Conservation (phyloP, 2,888 invertebrate species). For the Chorisops tibialis region DNA sequence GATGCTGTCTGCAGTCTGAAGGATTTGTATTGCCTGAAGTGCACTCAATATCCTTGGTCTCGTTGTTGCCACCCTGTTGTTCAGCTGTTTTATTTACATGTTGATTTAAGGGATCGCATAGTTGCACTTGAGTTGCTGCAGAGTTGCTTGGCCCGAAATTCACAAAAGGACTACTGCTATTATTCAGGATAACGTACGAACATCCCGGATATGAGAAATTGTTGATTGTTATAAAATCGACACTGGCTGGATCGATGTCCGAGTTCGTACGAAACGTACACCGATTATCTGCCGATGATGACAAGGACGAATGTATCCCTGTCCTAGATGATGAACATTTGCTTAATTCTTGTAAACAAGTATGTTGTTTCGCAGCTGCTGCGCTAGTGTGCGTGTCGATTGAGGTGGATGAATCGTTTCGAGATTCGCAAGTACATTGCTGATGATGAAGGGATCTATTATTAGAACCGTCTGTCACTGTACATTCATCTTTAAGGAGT, state of each 20-base stretch:
- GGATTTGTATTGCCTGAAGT: not conserved
- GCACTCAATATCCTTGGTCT: not conserved
- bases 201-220: too few species aligned
- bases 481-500: slow-evolving; percentile 19
- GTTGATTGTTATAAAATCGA: too few species aligned
- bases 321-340: slow-evolving; percentile 7
- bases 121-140: too few species aligned
- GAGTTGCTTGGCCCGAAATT: too few species aligned
- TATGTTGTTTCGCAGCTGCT: slow-evolving; percentile 7
- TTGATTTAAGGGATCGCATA: too few species aligned
- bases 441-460: not conserved
- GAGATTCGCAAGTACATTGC: too few species aligned
- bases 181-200: too few species aligned
- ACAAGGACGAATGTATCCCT: slow-evolving; percentile 21
- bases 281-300: not conserved
- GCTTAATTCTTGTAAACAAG: slow-evolving; percentile 19
- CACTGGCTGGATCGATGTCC: slow-evolving; percentile 9
- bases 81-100: slow-evolving; percentile 17
- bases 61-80: not conserved
- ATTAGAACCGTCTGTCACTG: slow-evolving; percentile 22
- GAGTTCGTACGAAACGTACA: slow-evolving; percentile 1
- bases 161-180: too few species aligned
- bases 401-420: too few species aligned
- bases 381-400: not conserved
- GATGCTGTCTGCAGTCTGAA: slow-evolving; percentile 1